Conservation (phyloP, 1,140 invertebrate species). For the Lycorma delicatula region DNA sequence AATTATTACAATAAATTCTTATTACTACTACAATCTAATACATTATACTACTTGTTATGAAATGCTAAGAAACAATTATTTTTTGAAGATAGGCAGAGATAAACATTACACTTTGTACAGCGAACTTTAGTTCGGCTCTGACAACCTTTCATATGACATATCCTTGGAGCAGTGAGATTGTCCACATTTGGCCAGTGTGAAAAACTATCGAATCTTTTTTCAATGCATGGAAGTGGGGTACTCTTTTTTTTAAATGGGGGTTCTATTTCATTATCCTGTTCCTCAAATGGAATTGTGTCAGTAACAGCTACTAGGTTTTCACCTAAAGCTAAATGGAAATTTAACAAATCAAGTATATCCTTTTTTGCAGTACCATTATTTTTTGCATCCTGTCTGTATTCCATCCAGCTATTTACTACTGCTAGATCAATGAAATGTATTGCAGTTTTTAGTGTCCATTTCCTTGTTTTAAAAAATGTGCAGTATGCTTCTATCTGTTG, state of each 20-base stretch:
- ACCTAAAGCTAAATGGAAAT: background rate
- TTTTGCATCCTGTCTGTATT: background rate
- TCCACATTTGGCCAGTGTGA: background rate
- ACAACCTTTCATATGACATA: background rate
- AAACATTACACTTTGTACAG: conserved; percentile 1
- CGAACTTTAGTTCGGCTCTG: background rate
- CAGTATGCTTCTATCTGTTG: conserved; percentile 27
- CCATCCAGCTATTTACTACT: conserved; percentile 32
- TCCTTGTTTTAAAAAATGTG: conserved; percentile 29
- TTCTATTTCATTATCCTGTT: too few relatives aligned
- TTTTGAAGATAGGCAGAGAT: background rate
- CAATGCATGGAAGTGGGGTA: background rate
- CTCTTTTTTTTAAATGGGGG: background rate
- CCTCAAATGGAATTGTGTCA: too few relatives aligned
- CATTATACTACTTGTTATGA: too few relatives aligned
- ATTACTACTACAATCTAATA: too few relatives aligned
- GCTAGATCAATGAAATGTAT: conserved; percentile 30
- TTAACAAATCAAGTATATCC: conserved; percentile 8
- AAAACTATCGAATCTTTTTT: background rate
- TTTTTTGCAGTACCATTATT: conserved; percentile 2
- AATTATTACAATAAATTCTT: too few relatives aligned
- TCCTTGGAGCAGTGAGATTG: background rate
- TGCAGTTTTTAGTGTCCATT: conserved; percentile 32
- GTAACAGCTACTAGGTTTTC: background rate
- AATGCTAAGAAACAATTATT: background rate